A percentile compares a stretch with the other conserved stretches of the same genome.
Evolutionary conservation across 2,113 vertebrate genomes (phyloP).

Genomic region (Cervus canadensis): DNA sequence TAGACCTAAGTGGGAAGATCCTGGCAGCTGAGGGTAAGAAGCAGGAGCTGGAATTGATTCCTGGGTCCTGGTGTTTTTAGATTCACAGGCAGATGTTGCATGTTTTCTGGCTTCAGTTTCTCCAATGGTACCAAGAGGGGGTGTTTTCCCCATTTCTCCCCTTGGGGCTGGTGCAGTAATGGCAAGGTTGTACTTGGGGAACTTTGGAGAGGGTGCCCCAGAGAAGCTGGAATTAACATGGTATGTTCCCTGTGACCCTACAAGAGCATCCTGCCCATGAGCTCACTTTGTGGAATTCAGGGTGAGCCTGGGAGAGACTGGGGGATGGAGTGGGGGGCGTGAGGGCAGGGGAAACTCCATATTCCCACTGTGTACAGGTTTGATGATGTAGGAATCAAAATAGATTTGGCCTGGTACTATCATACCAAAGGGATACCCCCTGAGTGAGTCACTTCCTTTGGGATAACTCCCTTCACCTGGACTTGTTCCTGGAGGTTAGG

Average conservation of each 20-base stretch:
- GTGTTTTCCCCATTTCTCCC: background rate
- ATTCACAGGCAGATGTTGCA: background rate
- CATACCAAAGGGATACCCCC: constrained; percentile 64
- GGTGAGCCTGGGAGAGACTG: background rate
- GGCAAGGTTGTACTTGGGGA: background rate
- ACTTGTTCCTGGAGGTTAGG: constrained; percentile 54
- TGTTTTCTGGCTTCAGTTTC: background rate
- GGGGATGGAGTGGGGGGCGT: no score
- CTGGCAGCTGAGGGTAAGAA: background rate
- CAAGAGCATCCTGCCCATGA: background rate
- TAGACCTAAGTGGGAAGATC: background rate
- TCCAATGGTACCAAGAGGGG: background rate
- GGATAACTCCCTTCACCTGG: constrained; percentile 61
- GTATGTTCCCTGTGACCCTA: background rate
- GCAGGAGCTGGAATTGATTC: background rate
- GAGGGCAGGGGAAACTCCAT: background rate
- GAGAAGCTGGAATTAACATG: background rate
- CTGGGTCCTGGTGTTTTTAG: background rate
- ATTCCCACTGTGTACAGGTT: constrained; percentile 20
- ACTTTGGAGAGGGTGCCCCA: background rate
- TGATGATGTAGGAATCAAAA: constrained; percentile 64
- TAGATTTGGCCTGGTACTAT: constrained; percentile 47
- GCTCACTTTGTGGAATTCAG: background rate
- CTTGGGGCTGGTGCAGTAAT: background rate
- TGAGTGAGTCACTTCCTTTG: constrained; percentile 71